Evolutionary conservation across 2,888 invertebrate species (phyloP), one percentile per base, ranked within the genome.

Genomic region (Hypomecis atomaria): DNA sequence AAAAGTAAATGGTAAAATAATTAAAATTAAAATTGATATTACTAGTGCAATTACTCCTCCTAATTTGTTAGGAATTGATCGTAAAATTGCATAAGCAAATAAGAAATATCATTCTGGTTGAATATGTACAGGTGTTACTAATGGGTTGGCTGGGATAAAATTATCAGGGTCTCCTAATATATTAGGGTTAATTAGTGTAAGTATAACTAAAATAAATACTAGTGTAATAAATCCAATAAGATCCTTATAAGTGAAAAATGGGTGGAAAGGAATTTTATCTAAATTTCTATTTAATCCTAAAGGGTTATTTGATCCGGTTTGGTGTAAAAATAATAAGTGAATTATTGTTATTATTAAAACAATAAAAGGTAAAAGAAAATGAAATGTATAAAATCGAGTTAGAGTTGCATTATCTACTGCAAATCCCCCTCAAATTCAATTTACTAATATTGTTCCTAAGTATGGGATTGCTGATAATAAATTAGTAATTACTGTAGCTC

Each of bases 71-170:
- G 96, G 96, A 63, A 97, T 96, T 44, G 96, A 96, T 36, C 96
- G 96, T 78, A 97, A 74, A 92, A 97, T 96, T 13, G 96, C 95
- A 85, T 96, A 96, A 10, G 96, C 96, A 93, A 96, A 96, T 92
- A 97, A 84, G 78, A 96, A 97, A 84, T 97, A 97, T 95, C 96
- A 97, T 94, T 97, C 96, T 50, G 96, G 96, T 94, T 96, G 95
- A 91, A 96, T 96, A 81, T 96, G 96, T 6, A 94, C 83, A 0
- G 96, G 96, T 0, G 96, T 96, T 11, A 95, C 92, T 90, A 96
- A 77, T 0, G 95, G 94, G 71, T 96, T 95, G 5, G 95, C 96
- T 0, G 94, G 94, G 23, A 94, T 95, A 89, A 96, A 96, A 89
- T 96, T 96, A 91, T 96, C 96, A 0, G 95, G 95, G 37, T 96